Base-by-base conservation (phyloP, 2,797 vertebrate genomes). In the Rallus crepitans region DNA sequence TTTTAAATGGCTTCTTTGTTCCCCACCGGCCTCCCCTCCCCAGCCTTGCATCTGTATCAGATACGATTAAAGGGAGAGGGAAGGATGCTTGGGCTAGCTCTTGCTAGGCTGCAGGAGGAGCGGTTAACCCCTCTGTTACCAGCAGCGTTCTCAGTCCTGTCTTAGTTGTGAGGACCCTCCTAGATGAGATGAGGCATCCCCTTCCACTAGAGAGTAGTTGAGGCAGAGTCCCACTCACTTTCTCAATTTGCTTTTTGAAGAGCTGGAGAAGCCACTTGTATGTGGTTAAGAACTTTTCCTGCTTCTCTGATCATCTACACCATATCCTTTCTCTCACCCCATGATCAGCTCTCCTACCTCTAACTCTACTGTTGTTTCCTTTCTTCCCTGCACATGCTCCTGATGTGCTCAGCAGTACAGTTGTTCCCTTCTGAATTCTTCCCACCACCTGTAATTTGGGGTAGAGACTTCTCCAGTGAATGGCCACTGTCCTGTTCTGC, bases 1-100 rank as follows among this genome's bases (percentile, higher is more conserved):
- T 92, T 97, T 96, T 97, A 98, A 98, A 98, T 98, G 97, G 96
- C 79, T 93, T 96, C 98, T 98, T 98, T 98, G 98, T 98, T 98
- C 94, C 90, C 91, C 72, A 50, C 94, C 15, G 72, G 68, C 92
- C 97, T 94, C 31, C 86, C 93, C 78, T 77, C 87, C 91, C 89
- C 77, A 95, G 91, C 84, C 93, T 82, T 93, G 96, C 95, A 97
- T 98, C 97, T 97, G 95, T 98, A 98, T 98, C 98, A 98, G 98
- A 98, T 98, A 98, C 97, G 93, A 98, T 98, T 98, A 98, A 98
- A 98, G 97, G 98, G 97, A 98, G 95, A 96, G 95, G 86, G 79
- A 96, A 87, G 64, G 96, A 96, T 95, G 94, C 87, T 45, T 0
- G 9, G 77, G 90, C 93, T 82, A 96, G 81, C 87, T 94, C 72